Percentiles rank a stretch among this genome's conserved stretches.
Evolutionary conservation across 2,113 vertebrate genomes (phyloP).

Genomic region (Leptocoma aspasia): DNA sequence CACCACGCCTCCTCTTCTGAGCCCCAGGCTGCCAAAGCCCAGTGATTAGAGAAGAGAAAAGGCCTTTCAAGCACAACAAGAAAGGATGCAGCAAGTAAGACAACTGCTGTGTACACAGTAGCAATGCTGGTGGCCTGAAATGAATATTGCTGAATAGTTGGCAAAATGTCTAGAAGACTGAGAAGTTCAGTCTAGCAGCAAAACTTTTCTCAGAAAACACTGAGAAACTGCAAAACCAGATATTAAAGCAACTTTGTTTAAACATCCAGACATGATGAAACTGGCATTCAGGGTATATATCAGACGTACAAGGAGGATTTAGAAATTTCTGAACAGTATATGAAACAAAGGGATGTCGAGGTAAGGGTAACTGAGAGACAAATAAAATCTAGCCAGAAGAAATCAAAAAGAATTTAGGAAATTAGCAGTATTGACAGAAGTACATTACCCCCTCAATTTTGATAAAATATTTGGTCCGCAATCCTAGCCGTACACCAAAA

Average conservation of each 20-base stretch:
- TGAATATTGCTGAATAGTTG: not conserved
- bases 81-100: not conserved
- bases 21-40: not conserved
- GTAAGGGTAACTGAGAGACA: not conserved
- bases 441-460: not conserved
- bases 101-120: not conserved
- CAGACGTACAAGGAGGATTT: not conserved
- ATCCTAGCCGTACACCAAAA: not conserved
- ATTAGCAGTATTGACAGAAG: not conserved
- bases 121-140: not conserved
- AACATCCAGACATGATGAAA: not conserved
- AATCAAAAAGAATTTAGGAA: not conserved
- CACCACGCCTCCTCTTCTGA: not conserved
- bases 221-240: not conserved
- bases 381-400: not conserved
- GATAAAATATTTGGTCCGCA: not conserved
- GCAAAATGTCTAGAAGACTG: not conserved
- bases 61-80: not conserved
- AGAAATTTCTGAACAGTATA: not conserved
- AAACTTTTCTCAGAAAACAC: not conserved
- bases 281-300: not conserved
- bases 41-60: not conserved
- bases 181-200: not conserved
- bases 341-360: not conserved
- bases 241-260: not conserved